These are phyloP conservation scores for Heliopora coerulea DNA, from an alignment of 92 coral and sea anemone species.

Conservation along the genomic window DNA sequence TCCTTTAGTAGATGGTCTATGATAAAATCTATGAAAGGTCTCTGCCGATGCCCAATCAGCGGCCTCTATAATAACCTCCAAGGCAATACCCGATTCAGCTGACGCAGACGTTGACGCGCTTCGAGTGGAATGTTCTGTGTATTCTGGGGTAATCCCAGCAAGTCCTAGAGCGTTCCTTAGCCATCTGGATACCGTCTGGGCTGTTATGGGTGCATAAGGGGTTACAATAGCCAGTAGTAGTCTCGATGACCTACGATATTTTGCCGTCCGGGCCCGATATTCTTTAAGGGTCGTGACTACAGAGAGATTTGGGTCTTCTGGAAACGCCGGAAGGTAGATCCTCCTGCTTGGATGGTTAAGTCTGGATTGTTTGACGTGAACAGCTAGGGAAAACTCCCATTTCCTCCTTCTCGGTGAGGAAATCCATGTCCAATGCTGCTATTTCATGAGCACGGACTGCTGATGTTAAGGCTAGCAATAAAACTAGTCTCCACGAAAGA, in stretches of 20 bases:
- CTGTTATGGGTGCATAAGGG: slow-evolving; percentile 28
- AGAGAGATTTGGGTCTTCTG: too few relatives aligned
- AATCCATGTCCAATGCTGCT: slow-evolving; percentile 40
- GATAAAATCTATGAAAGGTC: slow-evolving; percentile 1
- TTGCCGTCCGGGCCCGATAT: too few relatives aligned
- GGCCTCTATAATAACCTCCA: slow-evolving; percentile 23
- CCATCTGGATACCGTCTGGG: slow-evolving; percentile 46
- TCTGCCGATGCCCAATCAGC: slow-evolving; percentile 31
- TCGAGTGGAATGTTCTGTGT: slow-evolving; percentile 40
- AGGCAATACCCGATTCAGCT: slow-evolving; percentile 35
- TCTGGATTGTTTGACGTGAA: too few relatives aligned
- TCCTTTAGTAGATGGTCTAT: neutral
- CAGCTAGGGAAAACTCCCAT: too few relatives aligned
- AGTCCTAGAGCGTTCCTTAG: slow-evolving; percentile 22
- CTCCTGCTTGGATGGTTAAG: too few relatives aligned
- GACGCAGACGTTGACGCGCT: slow-evolving; percentile 42
- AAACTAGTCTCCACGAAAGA: slow-evolving; percentile 31
- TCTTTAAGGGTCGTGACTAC: slow-evolving; percentile 12
- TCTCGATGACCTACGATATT: slow-evolving; percentile 12
- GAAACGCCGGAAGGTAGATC: too few relatives aligned
- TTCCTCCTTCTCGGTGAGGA: slow-evolving; percentile 29
- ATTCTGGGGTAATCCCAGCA: slow-evolving; percentile 26
- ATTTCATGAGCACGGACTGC: slow-evolving; percentile 48
- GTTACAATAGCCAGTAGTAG: slow-evolving; percentile 29
- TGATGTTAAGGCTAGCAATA: slow-evolving; percentile 49